These are phyloP conservation scores for Rhyzopertha dominica DNA, from an alignment of 1,140 invertebrate species.

Conservation along the genomic window DNA sequence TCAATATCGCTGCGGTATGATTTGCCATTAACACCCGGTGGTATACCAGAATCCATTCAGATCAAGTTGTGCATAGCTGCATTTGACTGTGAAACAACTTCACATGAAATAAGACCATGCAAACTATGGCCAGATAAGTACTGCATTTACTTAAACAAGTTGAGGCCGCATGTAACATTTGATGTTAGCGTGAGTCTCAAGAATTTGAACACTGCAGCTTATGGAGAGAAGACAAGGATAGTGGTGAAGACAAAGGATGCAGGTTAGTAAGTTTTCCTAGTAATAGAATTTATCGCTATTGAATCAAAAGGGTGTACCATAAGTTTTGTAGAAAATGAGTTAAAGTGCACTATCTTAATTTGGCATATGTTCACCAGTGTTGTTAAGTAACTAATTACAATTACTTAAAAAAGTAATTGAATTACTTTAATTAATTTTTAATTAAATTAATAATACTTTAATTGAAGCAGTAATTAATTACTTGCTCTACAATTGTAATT, in stretches of 20 bases:
- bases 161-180: slow-evolving; percentile 26
- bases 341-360: too few species aligned
- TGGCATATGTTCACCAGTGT: too few species aligned
- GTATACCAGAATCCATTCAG: slow-evolving; percentile 22
- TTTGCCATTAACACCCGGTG: slow-evolving; percentile 22
- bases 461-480: too few species aligned
- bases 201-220: slow-evolving; percentile 23
- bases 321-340: too few species aligned
- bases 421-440: too few species aligned
- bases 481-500: too few species aligned
- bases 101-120: slow-evolving; percentile 19
- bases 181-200: slow-evolving; percentile 26
- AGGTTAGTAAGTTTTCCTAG: slow-evolving; percentile 27
- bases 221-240: slow-evolving; percentile 21
- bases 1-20: slow-evolving; percentile 28
- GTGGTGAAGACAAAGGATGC: slow-evolving; percentile 19
- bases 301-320: too few species aligned
- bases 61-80: slow-evolving; percentile 22
- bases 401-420: too few species aligned
- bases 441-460: too few species aligned
- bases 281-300: too few species aligned
- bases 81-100: slow-evolving; percentile 26
- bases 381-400: too few species aligned
- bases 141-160: slow-evolving; percentile 22
- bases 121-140: slow-evolving; percentile 27